Percentiles rank a stretch among this genome's conserved stretches.
Evolutionary conservation across 2,113 vertebrate species (phyloP).

Genomic region (Struthio camelus): DNA sequence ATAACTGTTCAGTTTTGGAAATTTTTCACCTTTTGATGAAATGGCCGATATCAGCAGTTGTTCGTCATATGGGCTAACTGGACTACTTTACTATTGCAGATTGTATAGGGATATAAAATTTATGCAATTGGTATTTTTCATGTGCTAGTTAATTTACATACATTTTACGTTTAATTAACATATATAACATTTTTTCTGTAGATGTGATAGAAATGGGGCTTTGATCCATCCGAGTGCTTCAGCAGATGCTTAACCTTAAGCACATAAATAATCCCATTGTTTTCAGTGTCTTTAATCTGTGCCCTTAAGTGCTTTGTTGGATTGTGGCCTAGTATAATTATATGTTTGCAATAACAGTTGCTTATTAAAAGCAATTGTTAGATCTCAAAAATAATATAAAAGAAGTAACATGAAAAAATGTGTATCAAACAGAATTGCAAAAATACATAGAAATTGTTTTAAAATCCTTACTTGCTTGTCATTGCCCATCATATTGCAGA

Average conservation of each 20-base stretch:
- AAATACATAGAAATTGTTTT: not conserved
- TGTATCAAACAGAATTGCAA: not conserved
- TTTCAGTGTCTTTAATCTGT: conserved; percentile 69
- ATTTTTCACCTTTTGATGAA: conserved; percentile 6
- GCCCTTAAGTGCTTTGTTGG: conserved; percentile 70
- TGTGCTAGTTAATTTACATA: conserved; percentile 55
- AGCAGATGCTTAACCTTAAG: conserved; percentile 72
- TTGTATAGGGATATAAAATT: conserved; percentile 38
- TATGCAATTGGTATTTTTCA: conserved; percentile 50
- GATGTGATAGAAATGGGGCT: conserved; percentile 46
- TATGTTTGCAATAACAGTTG: conserved; percentile 66
- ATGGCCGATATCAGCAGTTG: conserved; percentile 1
- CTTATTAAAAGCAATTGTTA: conserved; percentile 68
- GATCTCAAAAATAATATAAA: conserved; percentile 64
- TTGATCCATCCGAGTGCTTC: conserved; percentile 60
- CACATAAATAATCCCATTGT: conserved; percentile 69
- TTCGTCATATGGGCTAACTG: not conserved
- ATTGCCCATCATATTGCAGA: not conserved
- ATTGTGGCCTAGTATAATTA: conserved; percentile 70
- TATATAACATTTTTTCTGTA: conserved; percentile 60
- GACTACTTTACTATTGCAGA: conserved; percentile 22
- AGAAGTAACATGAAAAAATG: conserved; percentile 47
- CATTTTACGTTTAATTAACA: conserved; percentile 65
- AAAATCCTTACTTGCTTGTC: not conserved
- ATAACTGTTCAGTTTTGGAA: not conserved